Percentiles rank a stretch among this genome's conserved stretches.
Conservation (phyloP, 2,113 vertebrate species). For the Actenoides lindsayi region DNA sequence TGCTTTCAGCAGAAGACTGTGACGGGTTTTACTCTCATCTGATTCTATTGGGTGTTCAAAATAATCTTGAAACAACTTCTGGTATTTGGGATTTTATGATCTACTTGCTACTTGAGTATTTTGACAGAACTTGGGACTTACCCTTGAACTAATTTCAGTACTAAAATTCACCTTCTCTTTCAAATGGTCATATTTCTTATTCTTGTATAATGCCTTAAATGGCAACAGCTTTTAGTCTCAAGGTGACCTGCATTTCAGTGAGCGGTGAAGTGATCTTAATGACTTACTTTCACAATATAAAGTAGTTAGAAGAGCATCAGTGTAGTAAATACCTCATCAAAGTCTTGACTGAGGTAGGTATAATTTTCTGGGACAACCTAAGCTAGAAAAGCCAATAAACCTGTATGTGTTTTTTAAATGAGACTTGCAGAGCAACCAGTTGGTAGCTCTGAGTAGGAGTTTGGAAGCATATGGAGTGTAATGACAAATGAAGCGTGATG, state of each 20-base stretch:
- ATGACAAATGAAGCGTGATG: constrained; percentile 17
- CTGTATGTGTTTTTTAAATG: not conserved
- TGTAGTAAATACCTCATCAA: not conserved
- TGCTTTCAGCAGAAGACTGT: not conserved
- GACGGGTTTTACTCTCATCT: not conserved
- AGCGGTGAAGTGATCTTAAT: not conserved
- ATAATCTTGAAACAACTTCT: not conserved
- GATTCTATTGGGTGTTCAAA: not conserved
- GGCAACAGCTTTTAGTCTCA: not conserved
- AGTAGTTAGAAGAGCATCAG: not conserved
- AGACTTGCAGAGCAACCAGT: constrained; percentile 18
- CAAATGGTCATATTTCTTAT: constrained; percentile 6
- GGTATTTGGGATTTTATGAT: not conserved
- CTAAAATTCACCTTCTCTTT: not conserved
- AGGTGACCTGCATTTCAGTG: not conserved
- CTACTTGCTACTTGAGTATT: not conserved
- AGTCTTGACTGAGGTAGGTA: not conserved
- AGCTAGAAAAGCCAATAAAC: constrained; percentile 9
- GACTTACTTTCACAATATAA: not conserved
- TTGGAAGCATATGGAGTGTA: constrained; percentile 40
- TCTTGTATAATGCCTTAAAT: constrained; percentile 7
- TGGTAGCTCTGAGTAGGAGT: constrained; percentile 55
- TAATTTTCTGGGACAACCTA: not conserved
- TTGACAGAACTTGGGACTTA: not conserved
- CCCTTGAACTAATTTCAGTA: not conserved